These are phyloP conservation scores for Mythimna loreyi DNA, from an alignment of 2,888 invertebrate genomes.

Conservation along the genomic window DNA sequence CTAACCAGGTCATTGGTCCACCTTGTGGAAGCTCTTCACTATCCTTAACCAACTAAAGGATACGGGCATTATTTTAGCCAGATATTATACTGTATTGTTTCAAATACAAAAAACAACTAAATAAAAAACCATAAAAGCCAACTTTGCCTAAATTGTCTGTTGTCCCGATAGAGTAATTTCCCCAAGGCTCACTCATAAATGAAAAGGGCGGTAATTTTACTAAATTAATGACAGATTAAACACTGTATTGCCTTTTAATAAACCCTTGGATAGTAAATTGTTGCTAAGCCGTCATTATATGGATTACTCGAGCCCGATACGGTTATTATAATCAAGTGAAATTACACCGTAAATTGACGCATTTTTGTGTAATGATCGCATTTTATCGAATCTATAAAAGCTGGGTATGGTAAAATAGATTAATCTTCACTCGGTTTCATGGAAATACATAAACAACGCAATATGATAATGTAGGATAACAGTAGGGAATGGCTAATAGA, in stretches of 20 bases:
- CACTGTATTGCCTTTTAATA: constrained; percentile 83
- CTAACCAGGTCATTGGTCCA: too few relatives aligned
- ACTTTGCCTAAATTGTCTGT: constrained; percentile 41
- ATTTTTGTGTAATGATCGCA: constrained; percentile 50
- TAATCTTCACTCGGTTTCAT: constrained; percentile 10
- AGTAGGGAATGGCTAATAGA: background rate
- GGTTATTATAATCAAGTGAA: constrained; percentile 60
- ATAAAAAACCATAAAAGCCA: constrained; percentile 15
- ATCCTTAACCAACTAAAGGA: background rate
- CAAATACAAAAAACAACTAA: background rate
- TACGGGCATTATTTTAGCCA: background rate
- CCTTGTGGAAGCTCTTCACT: too few relatives aligned
- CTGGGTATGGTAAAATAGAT: constrained; percentile 38
- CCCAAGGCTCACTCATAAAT: constrained; percentile 63
- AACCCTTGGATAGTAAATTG: constrained; percentile 69
- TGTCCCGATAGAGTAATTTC: constrained; percentile 73
- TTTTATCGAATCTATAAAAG: constrained; percentile 43
- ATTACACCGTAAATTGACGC: constrained; percentile 58
- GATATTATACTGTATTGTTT: background rate
- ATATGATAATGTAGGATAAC: background rate
- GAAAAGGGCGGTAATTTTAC: constrained; percentile 76
- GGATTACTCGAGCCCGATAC: constrained; percentile 59
- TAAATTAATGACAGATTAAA: constrained; percentile 81
- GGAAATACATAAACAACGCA: constrained; percentile 5
- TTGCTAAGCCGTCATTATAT: constrained; percentile 74